Base-by-base conservation (phyloP, 2,888 invertebrate genomes). In the Lasioglossum villosulum region DNA sequence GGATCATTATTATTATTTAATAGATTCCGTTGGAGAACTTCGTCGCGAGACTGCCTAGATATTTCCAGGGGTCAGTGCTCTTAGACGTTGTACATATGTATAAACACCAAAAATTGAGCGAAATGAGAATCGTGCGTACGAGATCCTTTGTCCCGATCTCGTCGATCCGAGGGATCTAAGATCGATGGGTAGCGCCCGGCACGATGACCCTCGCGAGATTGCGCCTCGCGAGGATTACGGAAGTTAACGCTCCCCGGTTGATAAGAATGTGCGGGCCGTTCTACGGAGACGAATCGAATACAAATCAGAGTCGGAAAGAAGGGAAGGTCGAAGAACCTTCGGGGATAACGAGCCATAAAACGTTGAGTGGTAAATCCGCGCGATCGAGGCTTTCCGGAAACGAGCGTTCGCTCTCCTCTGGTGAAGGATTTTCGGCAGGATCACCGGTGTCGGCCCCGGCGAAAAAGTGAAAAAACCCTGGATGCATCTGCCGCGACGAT, bases 181-280 rank as follows among this genome's bases (percentile, higher is more conserved):
- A 30, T 16, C 30, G 63, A 16, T 1, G 16, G 19, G 45, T 5
- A 30, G 16, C 27, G 59, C 27, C 27, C 27, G 30, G 19, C 19
- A 19, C 30, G 30, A 8, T 19, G 63, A 63, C 27, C 30, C 30
- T 48, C 72, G 19, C 19, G 72, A 42, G n/a, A 59, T 80, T 84
- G 56, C 80, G 23, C 80, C 23, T 70, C 34, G 76, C 76, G 68
- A 82, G 83, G 78, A 73, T 83, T 68, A 84, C 83, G 88, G 90
- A 90, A 89, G 83, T 82, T 74, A 71, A 80, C 77, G 83, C 75
- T 74, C 71, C 56, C 68, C 39, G 34, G 63, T 1, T 73, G 82
- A 84, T 89, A 88, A 90, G 80, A 88, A 88, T 88, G 87, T 83
- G 70, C 73, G 74, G 83, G 75, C 70, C 83, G 83, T 88, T 82